Evolutionary conservation across 2,888 invertebrate species (phyloP), one percentile per base, ranked within the genome.

Genomic region (Hipparchia semele): DNA sequence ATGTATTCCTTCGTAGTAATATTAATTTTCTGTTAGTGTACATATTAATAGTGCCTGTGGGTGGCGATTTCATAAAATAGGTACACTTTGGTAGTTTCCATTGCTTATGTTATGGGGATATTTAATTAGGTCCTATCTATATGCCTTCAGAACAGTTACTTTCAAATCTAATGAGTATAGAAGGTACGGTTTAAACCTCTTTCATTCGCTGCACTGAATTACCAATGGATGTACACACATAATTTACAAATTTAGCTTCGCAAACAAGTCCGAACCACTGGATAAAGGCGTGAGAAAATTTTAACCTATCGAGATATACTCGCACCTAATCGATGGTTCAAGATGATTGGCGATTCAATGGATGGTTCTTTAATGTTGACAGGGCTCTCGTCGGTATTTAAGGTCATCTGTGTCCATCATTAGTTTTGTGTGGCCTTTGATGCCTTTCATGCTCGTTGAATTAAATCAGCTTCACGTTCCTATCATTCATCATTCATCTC

Each of bases 351-450:
- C 77, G 78, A 39, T 60, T 39, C 75, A 79, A 83, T 84, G 83
- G 80, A 86, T 85, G 83, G 80, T 72, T 84, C 85, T 83, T 80
- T 80, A 82, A 86, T 83, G 77, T 80, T 79, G 75, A 76, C 73
- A 75, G 74, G 79, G 56, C 60, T 67, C 71, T 70, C 58, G 60
- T 73, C 59, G 12, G 46, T 53, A 23, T 72, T 49, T 66, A 67
- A 75, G 72, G 67, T 74, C 74, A 70, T 56, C 33, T 66, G 46
- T 59, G 53, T 54, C 66, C 10, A 66, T 70, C 66, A 46, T 70
- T 73, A 60, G 39, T 12, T 12, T 60, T 61, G 61, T 45, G 8
- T 23, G 23, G 8, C 13, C 23, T 58, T 8, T 58, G 8, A 12
- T 12, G 53, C 8, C 9, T 51, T 3, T 10, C 23, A 10, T 39